A percentile compares a stretch with the other conserved stretches of the same genome.
Conservation (phyloP, 2,888 invertebrate species). For the Phasia obesa region DNA sequence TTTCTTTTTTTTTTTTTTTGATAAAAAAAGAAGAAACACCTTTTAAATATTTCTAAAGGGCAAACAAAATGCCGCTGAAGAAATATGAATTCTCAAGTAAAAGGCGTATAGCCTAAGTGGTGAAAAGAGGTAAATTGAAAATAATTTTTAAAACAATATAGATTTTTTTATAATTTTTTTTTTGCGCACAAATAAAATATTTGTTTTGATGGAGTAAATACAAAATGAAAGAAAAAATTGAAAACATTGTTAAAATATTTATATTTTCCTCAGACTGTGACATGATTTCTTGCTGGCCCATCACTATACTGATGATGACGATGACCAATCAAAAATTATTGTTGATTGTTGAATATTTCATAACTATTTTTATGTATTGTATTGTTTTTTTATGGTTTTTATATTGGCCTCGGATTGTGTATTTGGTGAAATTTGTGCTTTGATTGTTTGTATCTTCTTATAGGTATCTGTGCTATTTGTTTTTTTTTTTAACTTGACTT, state of each 20-base stretch:
- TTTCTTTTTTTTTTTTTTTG: no score
- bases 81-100: conserved; percentile 21
- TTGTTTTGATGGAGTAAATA: conserved; percentile 52
- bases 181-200: conserved; percentile 40
- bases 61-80: conserved; percentile 23
- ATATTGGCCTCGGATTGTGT: no score
- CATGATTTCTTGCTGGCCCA: no score
- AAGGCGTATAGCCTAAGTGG: background rate
- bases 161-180: background rate
- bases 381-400: no score
- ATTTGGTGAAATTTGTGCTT: no score
- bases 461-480: no score
- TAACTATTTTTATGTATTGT: no score
- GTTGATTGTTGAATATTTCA: no score
- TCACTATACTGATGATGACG: conserved; percentile 8
- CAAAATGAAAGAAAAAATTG: background rate
- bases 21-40: conserved; percentile 12
- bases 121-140: background rate
- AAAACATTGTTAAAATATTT: conserved; percentile 48
- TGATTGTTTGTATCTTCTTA: no score
- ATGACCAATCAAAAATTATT: background rate
- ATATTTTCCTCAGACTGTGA: background rate
- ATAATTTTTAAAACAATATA: conserved; percentile 19
- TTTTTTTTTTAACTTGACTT: no score
- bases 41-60: conserved; percentile 38